Evolutionary conservation across 2,797 vertebrate species (phyloP).

Genomic region (Diplodus sargus): DNA sequence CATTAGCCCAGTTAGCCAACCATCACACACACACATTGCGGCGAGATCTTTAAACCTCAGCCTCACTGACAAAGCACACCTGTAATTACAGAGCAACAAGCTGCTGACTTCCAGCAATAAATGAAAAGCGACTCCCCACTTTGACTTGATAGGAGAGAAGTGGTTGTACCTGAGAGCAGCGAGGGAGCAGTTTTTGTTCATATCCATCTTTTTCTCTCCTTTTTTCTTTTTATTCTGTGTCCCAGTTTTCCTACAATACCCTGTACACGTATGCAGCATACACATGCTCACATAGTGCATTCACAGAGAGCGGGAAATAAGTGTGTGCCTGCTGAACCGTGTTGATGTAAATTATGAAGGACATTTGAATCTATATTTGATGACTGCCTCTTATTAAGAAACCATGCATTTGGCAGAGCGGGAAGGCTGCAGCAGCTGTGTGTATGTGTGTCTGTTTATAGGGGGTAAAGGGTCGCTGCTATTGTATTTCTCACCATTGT

Average conservation of each 20-base stretch:
- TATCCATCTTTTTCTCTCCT: background rate
- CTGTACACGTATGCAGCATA: conserved; percentile 1
- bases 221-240: conserved; percentile 16
- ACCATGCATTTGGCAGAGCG: conserved; percentile 52
- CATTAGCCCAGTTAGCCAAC: conserved; percentile 10
- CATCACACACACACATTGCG: background rate
- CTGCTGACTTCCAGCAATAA: background rate
- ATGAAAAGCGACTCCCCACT: background rate
- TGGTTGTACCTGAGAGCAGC: background rate
- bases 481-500: conserved; percentile 16
- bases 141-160: background rate
- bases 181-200: background rate
- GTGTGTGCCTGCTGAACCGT: conserved; percentile 42
- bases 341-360: conserved; percentile 75
- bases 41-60: conserved; percentile 3
- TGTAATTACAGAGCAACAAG: conserved; percentile 20
- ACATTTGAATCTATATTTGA: conserved; percentile 76
- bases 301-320: background rate
- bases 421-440: conserved; percentile 11
- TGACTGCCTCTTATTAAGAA: conserved; percentile 68
- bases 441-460: conserved; percentile 28
- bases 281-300: background rate
- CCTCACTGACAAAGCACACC: conserved; percentile 29
- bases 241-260: conserved; percentile 40
- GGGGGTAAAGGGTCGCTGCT: conserved; percentile 29